phyloP scores from a whole-genome alignment of 2,797 vertebrate genomes.

The Spinibarbus caldwelli region DNA sequence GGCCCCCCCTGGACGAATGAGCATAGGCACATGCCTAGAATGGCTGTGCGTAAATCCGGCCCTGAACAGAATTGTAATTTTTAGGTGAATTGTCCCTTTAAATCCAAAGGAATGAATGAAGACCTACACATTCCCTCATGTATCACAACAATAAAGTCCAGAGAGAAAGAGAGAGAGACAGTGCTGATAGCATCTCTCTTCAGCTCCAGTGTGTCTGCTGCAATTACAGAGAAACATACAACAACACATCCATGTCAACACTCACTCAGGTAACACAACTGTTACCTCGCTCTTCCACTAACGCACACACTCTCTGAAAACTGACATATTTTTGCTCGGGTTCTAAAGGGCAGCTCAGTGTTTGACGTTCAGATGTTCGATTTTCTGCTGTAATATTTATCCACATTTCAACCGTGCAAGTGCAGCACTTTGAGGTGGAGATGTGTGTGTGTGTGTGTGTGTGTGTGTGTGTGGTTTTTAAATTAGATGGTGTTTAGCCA shows the following conservation, averaged over 20 bases:
- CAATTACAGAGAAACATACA: slow-evolving; percentile 33
- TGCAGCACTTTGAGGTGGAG: background rate
- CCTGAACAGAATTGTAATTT: background rate
- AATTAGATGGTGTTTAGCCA: background rate
- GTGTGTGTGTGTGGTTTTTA: background rate
- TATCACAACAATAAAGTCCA: background rate
- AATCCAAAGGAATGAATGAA: background rate
- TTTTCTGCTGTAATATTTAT: slow-evolving; percentile 34
- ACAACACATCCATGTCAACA: slow-evolving; percentile 29
- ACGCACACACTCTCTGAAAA: background rate
- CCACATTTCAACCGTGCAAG: background rate
- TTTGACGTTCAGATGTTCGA: slow-evolving; percentile 20
- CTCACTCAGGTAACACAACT: slow-evolving; percentile 49
- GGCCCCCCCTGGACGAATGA: too few relatives aligned
- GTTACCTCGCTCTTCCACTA: background rate
- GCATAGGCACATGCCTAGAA: too few relatives aligned
- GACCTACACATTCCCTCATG: background rate
- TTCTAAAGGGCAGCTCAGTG: slow-evolving; percentile 10
- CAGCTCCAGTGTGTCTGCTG: slow-evolving; percentile 11
- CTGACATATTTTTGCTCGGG: background rate
- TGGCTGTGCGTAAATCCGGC: too few relatives aligned
- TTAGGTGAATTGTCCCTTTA: background rate
- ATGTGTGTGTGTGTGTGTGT: too few relatives aligned
- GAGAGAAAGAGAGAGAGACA: background rate
- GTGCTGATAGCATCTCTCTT: slow-evolving; percentile 40